These are phyloP conservation scores for Mimas tiliae DNA, from an alignment of 2,888 invertebrate species.

Conservation along the genomic window DNA sequence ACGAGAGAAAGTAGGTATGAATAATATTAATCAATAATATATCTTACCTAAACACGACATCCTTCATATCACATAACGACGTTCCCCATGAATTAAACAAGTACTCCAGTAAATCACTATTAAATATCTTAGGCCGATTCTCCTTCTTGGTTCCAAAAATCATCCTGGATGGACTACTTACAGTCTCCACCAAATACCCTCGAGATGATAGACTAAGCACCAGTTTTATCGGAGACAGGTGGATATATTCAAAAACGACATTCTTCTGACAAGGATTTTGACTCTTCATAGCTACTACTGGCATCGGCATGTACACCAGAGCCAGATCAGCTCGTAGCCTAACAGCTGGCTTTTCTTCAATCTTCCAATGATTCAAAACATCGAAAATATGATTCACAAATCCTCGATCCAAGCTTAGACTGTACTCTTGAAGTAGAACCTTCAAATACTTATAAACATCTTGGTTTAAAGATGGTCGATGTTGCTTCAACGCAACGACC, in stretches of 20 bases:
- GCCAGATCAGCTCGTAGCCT: slow-evolving; percentile 84
- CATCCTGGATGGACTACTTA: slow-evolving; percentile 58
- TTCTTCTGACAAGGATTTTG: slow-evolving; percentile 65
- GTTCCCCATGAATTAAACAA: slow-evolving; percentile 87
- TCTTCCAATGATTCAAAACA: slow-evolving; percentile 85
- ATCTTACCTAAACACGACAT: slow-evolving; percentile 85
- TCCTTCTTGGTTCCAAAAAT: slow-evolving; percentile 69
- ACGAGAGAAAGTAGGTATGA: neutral
- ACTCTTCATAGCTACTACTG: slow-evolving; percentile 73
- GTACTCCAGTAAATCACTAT: slow-evolving; percentile 86
- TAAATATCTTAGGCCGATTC: slow-evolving; percentile 79
- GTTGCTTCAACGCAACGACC: slow-evolving; percentile 81
- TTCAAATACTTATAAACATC: slow-evolving; percentile 87
- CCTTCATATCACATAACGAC: slow-evolving; percentile 87
- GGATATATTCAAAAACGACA: slow-evolving; percentile 83
- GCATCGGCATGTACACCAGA: slow-evolving; percentile 84
- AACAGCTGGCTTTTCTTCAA: slow-evolving; percentile 84
- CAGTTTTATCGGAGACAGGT: slow-evolving; percentile 85
- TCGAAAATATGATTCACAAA: slow-evolving; percentile 87
- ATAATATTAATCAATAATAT: slow-evolving; percentile 3
- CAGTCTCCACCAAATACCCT: slow-evolving; percentile 66
- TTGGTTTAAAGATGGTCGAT: slow-evolving; percentile 76
- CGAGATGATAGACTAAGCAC: slow-evolving; percentile 85
- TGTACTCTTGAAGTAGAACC: slow-evolving; percentile 87
- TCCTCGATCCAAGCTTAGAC: slow-evolving; percentile 88